Evolutionary conservation across 2,797 vertebrate genomes (phyloP), one percentile per base, ranked within the genome.

Genomic region (Rhadinocentrus ornatus): DNA sequence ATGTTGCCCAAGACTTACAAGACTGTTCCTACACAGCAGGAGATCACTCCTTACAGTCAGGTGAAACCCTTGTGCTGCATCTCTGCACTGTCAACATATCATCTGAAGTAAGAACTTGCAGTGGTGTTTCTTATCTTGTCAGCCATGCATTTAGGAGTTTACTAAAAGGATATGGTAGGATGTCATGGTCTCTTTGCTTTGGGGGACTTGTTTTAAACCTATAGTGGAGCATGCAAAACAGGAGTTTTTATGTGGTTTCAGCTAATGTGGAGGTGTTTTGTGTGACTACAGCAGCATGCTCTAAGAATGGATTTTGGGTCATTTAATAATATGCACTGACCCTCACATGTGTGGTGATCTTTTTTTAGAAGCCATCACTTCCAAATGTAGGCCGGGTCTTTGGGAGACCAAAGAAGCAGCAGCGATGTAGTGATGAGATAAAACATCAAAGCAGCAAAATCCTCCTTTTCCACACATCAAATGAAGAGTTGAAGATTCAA

Each of bases 341-440:
- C 53, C 44, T 81, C 71, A 59, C 37, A 11, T n/a, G 63, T 31
- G 2, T 22, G 54, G 62, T 24, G 65, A 67, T 69, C 80, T 86
- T 78, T 78, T 73, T 87, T 83, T 82, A 83, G 74, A 85, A 73
- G 62, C 79, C 62, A 71, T 77, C 66, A 22, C 65, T 69, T 83
- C 52, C 18, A 59, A 71, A 77, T 78, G 39, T 68, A 24, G 39
- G 31, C 37, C 65, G 20, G 44, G 35, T 50, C 57, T 85, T 71
- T 41, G 32, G 44, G 52, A 71, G 27, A 48, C 69, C 62, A 22
- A 2, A 29, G 27, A 62, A 62, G 29, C 41, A 67, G 16, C 12
- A 69, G 35, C 5, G 37, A 16, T 32, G 48, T 10, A 65, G 66
- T 70, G 75, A 71, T 66, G 71, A 71, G 44, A 73, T 8, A 53